phyloP scores from a whole-genome alignment of 1,140 invertebrate species.

The Heterodera schachtii region DNA sequence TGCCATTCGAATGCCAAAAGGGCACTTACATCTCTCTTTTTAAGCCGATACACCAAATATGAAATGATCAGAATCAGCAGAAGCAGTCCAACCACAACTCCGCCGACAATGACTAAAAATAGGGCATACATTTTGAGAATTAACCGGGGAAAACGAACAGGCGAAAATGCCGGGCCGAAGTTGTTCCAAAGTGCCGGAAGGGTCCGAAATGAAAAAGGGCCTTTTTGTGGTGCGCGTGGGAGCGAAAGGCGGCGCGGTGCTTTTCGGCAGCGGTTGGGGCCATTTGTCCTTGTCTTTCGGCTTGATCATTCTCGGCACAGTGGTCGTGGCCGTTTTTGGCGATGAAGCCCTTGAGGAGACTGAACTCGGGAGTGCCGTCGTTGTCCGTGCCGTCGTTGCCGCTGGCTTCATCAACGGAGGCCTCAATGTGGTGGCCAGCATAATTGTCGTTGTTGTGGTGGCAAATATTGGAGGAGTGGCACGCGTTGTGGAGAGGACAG shows the following conservation, averaged over 20 bases:
- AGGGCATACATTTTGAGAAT: not conserved
- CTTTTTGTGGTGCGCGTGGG: not conserved
- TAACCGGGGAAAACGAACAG: not conserved
- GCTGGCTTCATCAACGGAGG: not conserved
- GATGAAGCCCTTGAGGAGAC: not conserved
- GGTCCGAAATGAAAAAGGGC: conserved; percentile 11
- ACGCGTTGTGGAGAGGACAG: not conserved
- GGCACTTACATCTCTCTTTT: conserved; percentile 16
- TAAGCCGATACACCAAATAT: conserved; percentile 28
- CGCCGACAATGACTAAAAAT: conserved; percentile 25
- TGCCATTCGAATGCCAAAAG: too few relatives aligned
- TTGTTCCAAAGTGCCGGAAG: conserved; percentile 27
- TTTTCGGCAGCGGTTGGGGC: not conserved
- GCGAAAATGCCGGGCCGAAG: conserved; percentile 27
- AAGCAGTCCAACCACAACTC: conserved; percentile 18
- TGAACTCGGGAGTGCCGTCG: not conserved
- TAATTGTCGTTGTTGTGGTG: not conserved
- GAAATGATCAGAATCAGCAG: conserved; percentile 22
- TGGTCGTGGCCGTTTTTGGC: not conserved
- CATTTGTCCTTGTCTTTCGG: not conserved
- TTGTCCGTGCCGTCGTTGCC: not conserved
- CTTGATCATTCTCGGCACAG: not conserved
- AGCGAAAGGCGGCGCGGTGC: not conserved
- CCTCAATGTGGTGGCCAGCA: not conserved
- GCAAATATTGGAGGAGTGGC: not conserved